These are phyloP conservation scores for Heterohyrax brucei DNA, from an alignment of 2,797 vertebrate species.

Conservation along the genomic window DNA sequence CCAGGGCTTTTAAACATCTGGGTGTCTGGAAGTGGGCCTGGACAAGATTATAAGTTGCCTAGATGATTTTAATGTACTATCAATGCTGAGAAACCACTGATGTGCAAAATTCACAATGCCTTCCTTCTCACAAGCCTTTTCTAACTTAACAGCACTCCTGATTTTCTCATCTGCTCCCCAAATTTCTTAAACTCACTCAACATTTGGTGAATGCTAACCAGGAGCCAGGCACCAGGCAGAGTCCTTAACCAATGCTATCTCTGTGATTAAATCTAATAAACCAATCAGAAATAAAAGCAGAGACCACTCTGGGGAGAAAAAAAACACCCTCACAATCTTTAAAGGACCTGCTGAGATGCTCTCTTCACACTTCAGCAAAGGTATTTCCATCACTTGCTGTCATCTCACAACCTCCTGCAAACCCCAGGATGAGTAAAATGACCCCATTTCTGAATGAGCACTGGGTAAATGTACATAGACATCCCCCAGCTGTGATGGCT, in stretches of 20 bases:
- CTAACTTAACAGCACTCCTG: not conserved
- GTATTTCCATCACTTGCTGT: not conserved
- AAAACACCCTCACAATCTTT: not conserved
- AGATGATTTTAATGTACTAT: not conserved
- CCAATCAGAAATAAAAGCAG: not conserved
- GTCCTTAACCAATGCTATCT: not conserved
- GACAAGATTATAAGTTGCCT: not conserved
- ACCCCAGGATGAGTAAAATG: not conserved
- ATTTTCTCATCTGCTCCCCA: not conserved
- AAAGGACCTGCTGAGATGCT: slow-evolving; percentile 27
- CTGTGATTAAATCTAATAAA: slow-evolving; percentile 42
- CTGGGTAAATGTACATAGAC: not conserved
- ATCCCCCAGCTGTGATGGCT: not conserved
- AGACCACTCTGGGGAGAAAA: not conserved
- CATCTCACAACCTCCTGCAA: not conserved
- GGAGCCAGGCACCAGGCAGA: not conserved
- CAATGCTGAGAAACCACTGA: not conserved
- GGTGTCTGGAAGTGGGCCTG: not conserved
- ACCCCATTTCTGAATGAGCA: not conserved
- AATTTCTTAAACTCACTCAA: slow-evolving; percentile 37
- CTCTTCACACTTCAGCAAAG: slow-evolving; percentile 1
- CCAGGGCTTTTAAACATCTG: not conserved
- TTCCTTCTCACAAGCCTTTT: not conserved
- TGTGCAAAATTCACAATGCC: fast-evolving
- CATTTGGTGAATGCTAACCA: not conserved